Evolutionary conservation across 2,888 invertebrate species (phyloP), one percentile per base, ranked within the genome.

Genomic region (Drosophila melanosoma): DNA sequence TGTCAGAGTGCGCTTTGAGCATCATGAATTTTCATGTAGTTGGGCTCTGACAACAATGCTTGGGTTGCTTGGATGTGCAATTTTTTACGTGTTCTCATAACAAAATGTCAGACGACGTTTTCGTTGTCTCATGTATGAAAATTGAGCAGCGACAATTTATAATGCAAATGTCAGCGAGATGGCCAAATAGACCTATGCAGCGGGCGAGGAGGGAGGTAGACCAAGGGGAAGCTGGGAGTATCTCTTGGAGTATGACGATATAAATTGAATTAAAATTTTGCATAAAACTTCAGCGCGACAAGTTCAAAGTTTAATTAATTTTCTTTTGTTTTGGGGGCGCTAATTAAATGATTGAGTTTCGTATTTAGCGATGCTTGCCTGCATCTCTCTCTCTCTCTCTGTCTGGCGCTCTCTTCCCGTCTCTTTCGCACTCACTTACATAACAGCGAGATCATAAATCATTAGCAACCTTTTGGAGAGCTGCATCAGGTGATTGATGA

Each of bases 271-370:
- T 88, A 90, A 90, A 89, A 85, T 89, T 87, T 90, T 79, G 32
- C 71, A 66, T 72, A 33, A 81, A 74, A 79, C 68, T 79, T 78
- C 51, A 71, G 52, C 81, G 68, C 29, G 23, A 23, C 72, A 73
- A 87, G 87, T 89, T 89, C 87, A 87, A 76, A 88, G 88, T 82
- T 80, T 88, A 85, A 85, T 85, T 90, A 90, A 85, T 85, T 90
- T 87, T 80, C 85, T 85, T 87, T 85, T 90, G 88, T 87, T 80
- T 89, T 80, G 69, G 70, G 74, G 70, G 74, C 83, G 77, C 77
- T 85, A 85, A 85, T 85, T 85, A 90, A 85, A 85, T 85, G 85
- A 85, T 90, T 85, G 88, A 90, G 83, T 88, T 88, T 73, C 83
- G 83, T 71, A 84, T 89, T 89, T 83, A 87, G 87, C 72, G 52